Base-by-base conservation (phyloP, 2,888 invertebrate genomes). In the Nymphalis polychloros region DNA sequence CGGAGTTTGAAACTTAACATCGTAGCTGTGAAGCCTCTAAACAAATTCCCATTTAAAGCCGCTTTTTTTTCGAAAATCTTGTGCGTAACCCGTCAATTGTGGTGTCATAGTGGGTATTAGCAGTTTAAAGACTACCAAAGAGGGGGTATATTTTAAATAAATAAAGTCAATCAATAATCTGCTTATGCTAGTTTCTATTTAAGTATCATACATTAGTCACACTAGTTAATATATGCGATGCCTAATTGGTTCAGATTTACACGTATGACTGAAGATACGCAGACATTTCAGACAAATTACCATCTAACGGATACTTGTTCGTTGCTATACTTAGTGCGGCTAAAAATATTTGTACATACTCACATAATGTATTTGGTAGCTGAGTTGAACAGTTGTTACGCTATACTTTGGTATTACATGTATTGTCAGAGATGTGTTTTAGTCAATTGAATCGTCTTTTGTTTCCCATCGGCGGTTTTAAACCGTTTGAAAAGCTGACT, bases 201-300 rank as follows among this genome's bases (percentile, higher is more conserved):
- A 27, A 63, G 59, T 35, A 59, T 59, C 17, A 47, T 46, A 49
- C 41, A 59, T 65, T 59, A 65, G 60, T 65, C 59, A 65, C 41
- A 63, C 46, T 7, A 0, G 17, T 27, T 53, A 52, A 59, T 59
- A 31, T 50, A 65, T 52, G 46, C 35, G 50, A 16, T 23, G 17
- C 47, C 60, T 68, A 68, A 68, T 68, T 68, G 68, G 59, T 64
- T 60, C 31, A 53, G 53, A 53, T 53, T 53, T 53, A 68, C 68
- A 68, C 53, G 63, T 59, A 63, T 62, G 67, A 59, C 47, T 63
- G 49, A 31, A 62, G 63, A 64, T 59, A 59, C 48, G 49, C 49
- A 47, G 65, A 59, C 64, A 48, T 48, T 41, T 53, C 27, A 53
- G 53, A 53, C 53, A 53, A 53, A 53, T 53, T 53, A 53, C 27